Evolutionary conservation across 1,140 invertebrate species (phyloP), one percentile per base, ranked within the genome.

Genomic region (Drosophila willistoni): DNA sequence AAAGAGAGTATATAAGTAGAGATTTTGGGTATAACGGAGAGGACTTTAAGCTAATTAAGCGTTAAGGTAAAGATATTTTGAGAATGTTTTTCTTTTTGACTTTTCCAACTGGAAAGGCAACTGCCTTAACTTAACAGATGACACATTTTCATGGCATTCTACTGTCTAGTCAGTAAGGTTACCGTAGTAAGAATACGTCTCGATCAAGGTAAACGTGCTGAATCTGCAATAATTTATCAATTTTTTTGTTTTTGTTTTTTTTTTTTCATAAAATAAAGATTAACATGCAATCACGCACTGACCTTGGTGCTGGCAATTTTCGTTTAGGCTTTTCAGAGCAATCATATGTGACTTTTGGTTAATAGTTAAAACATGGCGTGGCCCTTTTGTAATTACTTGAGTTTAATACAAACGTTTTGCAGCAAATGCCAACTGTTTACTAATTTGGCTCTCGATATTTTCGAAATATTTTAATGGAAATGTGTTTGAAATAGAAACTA

Each of bases 401-500:
- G 25, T 5, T 25, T 4, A 25, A 25, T 25, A 3, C 44, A 22
- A 51, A 51, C 14, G 17, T 51, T 22, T 51, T 22, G 29, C 44
- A 22, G 66, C 47, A 66, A 29, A 12, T 36, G 44, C 6, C n/a
- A 44, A 10, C 7, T 42, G n/a, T 33, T 33, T 33, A 47, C 19
- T 12, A 12, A 29, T 63, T 29, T 68, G 36, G 17, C 19, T 5
- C 3, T 5, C 25, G 5, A 29, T 60, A n/a, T 60, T 51, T 29
- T 14, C n/a, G 19, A 19, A 67, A 36, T 70, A 64, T 66, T 33
- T 81, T 61, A 62, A 68, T 59, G 70, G 29, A 71, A 82, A 83
- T 83, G 41, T 57, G 71, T 70, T 17, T 25, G 36, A 51, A 4
- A 12, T 51, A 3, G 5, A 51, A 51, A 19, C 1, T 10, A 47